Evolutionary conservation across 2,888 invertebrate species (phyloP), one percentile per base, ranked within the genome.

Genomic region (Cataglyphis albicans): DNA sequence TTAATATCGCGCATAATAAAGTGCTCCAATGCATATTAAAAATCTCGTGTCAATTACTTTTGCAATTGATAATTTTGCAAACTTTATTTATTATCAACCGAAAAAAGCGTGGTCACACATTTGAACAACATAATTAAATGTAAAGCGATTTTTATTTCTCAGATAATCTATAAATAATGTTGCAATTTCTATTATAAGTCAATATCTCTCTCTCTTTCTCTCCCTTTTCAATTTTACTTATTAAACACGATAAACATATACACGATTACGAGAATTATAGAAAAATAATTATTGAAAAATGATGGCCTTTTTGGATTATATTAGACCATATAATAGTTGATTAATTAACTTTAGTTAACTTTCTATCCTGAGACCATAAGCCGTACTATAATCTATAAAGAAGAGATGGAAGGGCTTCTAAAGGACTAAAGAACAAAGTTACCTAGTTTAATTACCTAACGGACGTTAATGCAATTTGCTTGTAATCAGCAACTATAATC

Each of bases 351-450:
- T 52, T 18, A 1, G n/a, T 52, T 63, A 32, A 21, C 18, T 35
- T 10, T 15, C 63, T 63, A n/a, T 41, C 29, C 15, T 48, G 15
- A 64, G 2, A 21, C 32, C 21, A 21, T 44, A 74, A 74, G 21
- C 61, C 9, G 15, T 10, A 7, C 5, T 63, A 41, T 63, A 63
- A 74, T 44, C 41, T n/a, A 48, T 21, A 74, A 65, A 65, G 65
- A 1, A 10, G n/a, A 52, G 5, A 44, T 9, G 44, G 7, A 72
- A 72, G 25, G 38, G 7, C 55, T 15, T 52, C n/a, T 29, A 74
- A 74, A 74, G 64, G 12, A n/a, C 21, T 44, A 21, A 44, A 74
- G 74, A 73, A 64, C 32, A 65, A 48, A 75, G 18, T 64, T 64
- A 21, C 32, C 32, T 10, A 15, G 32, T 35, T 75, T 44, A 74